A percentile compares a stretch with the other conserved stretches of the same genome.
Evolutionary conservation across 2,113 vertebrate genomes (phyloP).

Genomic region (Rhombomys opimus): DNA sequence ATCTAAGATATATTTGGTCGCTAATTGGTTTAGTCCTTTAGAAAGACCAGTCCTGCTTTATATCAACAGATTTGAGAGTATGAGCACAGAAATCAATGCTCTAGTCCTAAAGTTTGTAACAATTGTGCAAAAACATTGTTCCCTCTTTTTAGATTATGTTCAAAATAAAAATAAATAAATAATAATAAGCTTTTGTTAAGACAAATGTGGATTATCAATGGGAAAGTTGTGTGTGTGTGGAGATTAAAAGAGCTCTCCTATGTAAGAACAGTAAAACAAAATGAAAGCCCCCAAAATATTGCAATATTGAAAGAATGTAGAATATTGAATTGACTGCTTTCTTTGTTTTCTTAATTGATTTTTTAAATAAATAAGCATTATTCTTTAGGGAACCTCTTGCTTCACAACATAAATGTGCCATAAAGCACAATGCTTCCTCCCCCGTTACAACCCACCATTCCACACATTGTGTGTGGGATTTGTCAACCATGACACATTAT

Average conservation of each 20-base stretch:
- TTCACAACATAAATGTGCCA: background rate
- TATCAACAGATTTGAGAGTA: background rate
- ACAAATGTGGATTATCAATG: background rate
- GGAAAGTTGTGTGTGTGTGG: background rate
- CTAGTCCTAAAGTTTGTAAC: background rate
- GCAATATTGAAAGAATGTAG: background rate
- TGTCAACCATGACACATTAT: background rate
- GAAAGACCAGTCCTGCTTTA: background rate
- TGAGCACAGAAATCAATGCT: background rate
- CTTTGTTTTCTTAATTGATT: background rate
- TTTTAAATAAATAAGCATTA: background rate
- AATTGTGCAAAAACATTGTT: background rate
- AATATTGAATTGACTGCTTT: background rate
- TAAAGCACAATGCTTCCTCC: background rate
- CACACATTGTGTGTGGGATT: background rate
- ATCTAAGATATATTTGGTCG: background rate
- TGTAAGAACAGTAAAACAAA: slow-evolving; percentile 33
- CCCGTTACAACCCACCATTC: background rate
- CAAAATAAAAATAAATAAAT: background rate
- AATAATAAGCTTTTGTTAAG: background rate
- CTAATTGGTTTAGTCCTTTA: slow-evolving; percentile 2
- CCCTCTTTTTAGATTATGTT: background rate
- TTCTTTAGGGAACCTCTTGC: background rate
- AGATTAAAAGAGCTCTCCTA: background rate
- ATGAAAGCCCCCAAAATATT: background rate